phyloP scores from a whole-genome alignment of 2,888 invertebrate genomes.

The Baccha elongata region DNA sequence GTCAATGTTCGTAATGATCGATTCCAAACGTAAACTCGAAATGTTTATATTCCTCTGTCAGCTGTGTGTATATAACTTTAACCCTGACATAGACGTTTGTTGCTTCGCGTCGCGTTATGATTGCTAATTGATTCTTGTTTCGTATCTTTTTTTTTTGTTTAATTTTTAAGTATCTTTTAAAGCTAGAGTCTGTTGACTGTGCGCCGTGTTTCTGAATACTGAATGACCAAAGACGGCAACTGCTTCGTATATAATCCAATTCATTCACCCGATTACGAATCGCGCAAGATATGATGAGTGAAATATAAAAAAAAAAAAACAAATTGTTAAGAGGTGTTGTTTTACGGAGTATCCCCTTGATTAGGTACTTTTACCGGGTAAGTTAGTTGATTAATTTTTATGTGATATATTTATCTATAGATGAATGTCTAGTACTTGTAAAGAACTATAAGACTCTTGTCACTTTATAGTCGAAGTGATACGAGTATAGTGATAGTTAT shows the following conservation, averaged over 20 bases:
- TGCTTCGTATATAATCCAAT: slow-evolving; percentile 79
- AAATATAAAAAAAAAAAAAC: slow-evolving; percentile 48
- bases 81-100: slow-evolving; percentile 58
- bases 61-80: slow-evolving; percentile 35
- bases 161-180: slow-evolving; percentile 39
- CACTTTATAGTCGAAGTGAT: slow-evolving; percentile 1
- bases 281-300: slow-evolving; percentile 73
- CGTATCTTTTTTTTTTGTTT: slow-evolving; percentile 37
- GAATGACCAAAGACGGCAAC: slow-evolving; percentile 80
- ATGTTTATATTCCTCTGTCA: slow-evolving; percentile 21
- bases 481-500: slow-evolving; percentile 3
- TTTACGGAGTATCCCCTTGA: slow-evolving; percentile 49
- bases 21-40: slow-evolving; percentile 31
- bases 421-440: slow-evolving; percentile 13
- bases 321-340: slow-evolving; percentile 62
- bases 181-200: slow-evolving; percentile 77
- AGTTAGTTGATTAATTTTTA: slow-evolving; percentile 39
- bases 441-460: not conserved
- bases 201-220: slow-evolving; percentile 81
- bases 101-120: slow-evolving; percentile 52
- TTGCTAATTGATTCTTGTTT: slow-evolving; percentile 62
- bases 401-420: not conserved
- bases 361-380: slow-evolving; percentile 62
- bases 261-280: slow-evolving; percentile 72
- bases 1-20: slow-evolving; percentile 54